Evolutionary conservation across 2,113 vertebrate genomes (phyloP).

Genomic region (Leucopsar rothschildi): DNA sequence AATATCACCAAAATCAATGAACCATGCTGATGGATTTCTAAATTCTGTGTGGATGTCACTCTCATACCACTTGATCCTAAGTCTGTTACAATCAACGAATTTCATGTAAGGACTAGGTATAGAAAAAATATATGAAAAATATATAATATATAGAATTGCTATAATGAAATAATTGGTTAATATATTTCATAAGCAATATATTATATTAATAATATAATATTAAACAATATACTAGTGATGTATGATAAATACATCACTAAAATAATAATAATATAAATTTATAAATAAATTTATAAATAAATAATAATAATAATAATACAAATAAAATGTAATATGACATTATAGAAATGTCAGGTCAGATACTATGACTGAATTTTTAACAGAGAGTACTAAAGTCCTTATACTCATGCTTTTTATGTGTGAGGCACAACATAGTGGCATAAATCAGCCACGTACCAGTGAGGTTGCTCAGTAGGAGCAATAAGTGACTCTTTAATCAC

Average conservation of each 20-base stretch:
- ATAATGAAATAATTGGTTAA: not conserved
- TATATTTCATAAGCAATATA: not conserved
- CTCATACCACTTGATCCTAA: not conserved
- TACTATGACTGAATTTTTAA: not conserved
- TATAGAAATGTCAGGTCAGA: not conserved
- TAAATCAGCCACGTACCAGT: not conserved
- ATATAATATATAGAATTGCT: not conserved
- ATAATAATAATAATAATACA: not conserved
- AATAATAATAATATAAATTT: not conserved
- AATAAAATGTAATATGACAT: not conserved
- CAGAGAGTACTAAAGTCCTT: not conserved
- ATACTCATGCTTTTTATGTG: not conserved
- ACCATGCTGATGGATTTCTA: not conserved
- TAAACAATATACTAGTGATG: not conserved
- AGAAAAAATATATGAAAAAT: not conserved
- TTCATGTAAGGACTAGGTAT: not conserved
- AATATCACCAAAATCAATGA: not conserved
- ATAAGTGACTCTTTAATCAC: not conserved
- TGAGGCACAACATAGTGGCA: not conserved
- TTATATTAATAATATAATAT: not conserved
- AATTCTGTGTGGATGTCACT: not conserved
- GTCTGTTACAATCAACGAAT: not conserved
- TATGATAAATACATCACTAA: not conserved
- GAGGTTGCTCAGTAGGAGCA: not conserved
- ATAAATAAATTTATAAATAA: not conserved